Conservation (phyloP, 2,797 vertebrate genomes). For the Galago senegalensis region DNA sequence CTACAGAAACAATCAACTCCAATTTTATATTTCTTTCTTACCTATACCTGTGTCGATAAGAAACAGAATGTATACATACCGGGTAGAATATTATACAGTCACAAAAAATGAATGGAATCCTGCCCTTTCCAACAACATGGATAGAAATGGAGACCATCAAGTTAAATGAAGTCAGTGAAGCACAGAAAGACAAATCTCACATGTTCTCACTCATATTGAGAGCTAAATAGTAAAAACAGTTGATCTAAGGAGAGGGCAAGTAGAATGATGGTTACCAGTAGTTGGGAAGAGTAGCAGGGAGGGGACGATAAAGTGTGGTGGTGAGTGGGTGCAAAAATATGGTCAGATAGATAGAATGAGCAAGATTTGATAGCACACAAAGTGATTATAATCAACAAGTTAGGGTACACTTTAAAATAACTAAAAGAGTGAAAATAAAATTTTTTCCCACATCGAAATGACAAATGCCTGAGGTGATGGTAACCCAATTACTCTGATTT, state of each 20-base stretch:
- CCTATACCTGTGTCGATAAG: background rate
- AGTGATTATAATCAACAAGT: background rate
- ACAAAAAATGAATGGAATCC: background rate
- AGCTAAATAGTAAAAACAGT: background rate
- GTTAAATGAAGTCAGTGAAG: background rate
- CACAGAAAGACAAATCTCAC: background rate
- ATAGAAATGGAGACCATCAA: background rate
- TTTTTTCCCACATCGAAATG: background rate
- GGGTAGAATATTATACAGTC: background rate
- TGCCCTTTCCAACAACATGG: background rate
- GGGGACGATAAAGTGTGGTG: background rate
- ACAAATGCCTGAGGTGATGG: background rate
- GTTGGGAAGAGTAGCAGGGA: background rate
- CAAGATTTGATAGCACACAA: background rate
- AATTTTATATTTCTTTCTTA: conserved; percentile 30
- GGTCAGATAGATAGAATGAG: background rate
- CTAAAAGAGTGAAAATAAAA: background rate
- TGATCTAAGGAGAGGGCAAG: background rate
- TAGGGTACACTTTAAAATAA: background rate
- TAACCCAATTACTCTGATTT: background rate
- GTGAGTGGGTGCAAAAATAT: background rate
- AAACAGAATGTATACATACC: background rate
- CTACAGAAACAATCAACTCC: background rate
- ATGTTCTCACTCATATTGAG: background rate
- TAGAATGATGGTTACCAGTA: background rate